Base-by-base conservation (phyloP, 2,113 vertebrate species). In the Notechis scutatus region DNA sequence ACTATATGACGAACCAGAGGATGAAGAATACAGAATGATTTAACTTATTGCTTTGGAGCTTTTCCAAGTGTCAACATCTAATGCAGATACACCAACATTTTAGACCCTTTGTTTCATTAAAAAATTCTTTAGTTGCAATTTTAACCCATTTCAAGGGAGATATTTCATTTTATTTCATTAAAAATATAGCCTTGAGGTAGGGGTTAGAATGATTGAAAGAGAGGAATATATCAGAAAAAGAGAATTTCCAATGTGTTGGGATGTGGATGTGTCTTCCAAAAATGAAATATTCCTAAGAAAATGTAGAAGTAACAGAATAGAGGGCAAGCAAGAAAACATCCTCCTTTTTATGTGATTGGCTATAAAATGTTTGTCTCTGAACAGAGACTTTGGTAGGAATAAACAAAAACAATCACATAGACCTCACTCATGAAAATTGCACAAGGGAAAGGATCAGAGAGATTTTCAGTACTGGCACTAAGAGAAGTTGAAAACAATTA, bases 11-110 rank as follows among this genome's bases (percentile, higher is more conserved):
- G 91, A 92, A 11, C 26, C 59, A 5, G 86, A 69, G 4, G 8
- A 92, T 6, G 86, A 69, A 61, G 91, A 92, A 24, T 69, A 88
- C n/a, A 88, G n/a, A 15, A 88, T 88, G 91, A 69, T 69, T 42
- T 92, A 88, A 88, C n/a, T 5, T 29, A 87, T 47, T 74, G n/a
- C 10, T 54, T 52, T 54, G 91, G 57, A 69, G 34, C 21, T 69
- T 23, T 64, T 39, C 12, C 20, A 39, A 39, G 21, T 42, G 47
- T 54, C 91, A 39, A 64, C 15, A 47, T 47, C 55, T 26, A 86
- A 29, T 50, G 29, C 20, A 57, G 74, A 59, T 57, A n/a, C 47
- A 54, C 47, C 47, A 24, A 23, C 21, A 39, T 69, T 81, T 34
- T 12, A 14, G 90, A 54, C 69, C 12, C 34, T 81, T 81, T 81